phyloP scores from a whole-genome alignment of 2,113 vertebrate genomes.

The Corythornis madagascariensis region DNA sequence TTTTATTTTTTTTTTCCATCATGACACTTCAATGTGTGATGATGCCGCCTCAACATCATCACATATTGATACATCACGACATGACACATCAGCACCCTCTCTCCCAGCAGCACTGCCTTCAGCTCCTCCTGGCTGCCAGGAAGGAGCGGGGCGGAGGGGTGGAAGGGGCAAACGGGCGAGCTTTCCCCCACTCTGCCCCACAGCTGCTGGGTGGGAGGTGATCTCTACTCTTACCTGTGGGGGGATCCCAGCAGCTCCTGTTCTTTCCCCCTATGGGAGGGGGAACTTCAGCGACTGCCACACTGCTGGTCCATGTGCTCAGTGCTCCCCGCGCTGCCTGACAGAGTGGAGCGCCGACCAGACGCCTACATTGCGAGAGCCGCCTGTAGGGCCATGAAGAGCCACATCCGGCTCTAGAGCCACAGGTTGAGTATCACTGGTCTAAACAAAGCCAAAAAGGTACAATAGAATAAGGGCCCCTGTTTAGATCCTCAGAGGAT shows the following conservation, averaged over 20 bases:
- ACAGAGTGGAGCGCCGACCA: slow-evolving; percentile 77
- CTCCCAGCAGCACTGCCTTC: slow-evolving; percentile 62
- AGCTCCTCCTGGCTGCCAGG: slow-evolving; percentile 61
- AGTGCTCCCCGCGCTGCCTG: slow-evolving; percentile 77
- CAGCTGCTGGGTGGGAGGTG: slow-evolving; percentile 73
- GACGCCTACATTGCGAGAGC: slow-evolving; percentile 77
- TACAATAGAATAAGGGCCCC: slow-evolving; percentile 78
- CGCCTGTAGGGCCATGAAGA: slow-evolving; percentile 78
- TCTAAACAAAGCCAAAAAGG: slow-evolving; percentile 80
- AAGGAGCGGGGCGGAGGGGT: slow-evolving; percentile 57
- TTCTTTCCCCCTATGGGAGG: slow-evolving; percentile 78
- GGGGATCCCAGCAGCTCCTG: slow-evolving; percentile 77
- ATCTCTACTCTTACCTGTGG: slow-evolving; percentile 78
- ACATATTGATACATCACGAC: slow-evolving; percentile 68
- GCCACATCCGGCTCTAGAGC: slow-evolving; percentile 78
- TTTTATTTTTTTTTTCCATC: slow-evolving; percentile 5
- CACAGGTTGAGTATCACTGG: slow-evolving; percentile 79
- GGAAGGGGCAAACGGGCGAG: slow-evolving; percentile 61
- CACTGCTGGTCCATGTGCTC: slow-evolving; percentile 76
- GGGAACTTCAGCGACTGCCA: slow-evolving; percentile 77
- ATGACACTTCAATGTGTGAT: slow-evolving; percentile 65
- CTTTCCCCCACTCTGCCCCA: slow-evolving; percentile 67
- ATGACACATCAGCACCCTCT: slow-evolving; percentile 61
- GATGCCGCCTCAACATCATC: slow-evolving; percentile 44
- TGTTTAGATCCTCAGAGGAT: slow-evolving; percentile 75